Percentiles rank a stretch among this genome's conserved stretches.
Evolutionary conservation across 2,797 vertebrate genomes (phyloP).

Genomic region (Epinephelus awoara): DNA sequence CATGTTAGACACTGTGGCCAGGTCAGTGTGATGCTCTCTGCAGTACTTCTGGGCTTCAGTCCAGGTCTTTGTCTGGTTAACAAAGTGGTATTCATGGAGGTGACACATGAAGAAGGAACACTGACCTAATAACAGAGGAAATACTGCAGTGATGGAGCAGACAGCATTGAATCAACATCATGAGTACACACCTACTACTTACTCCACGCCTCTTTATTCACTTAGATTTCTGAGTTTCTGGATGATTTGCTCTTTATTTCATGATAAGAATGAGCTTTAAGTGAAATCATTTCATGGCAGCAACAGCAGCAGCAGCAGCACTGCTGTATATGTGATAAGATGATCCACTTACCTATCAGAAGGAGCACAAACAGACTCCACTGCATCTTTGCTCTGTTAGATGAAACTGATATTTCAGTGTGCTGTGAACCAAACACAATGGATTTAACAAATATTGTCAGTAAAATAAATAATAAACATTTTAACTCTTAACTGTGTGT

Average conservation of each 20-base stretch:
- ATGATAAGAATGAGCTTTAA: too few relatives aligned
- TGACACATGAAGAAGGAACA: not conserved
- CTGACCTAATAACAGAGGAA: constrained; percentile 26
- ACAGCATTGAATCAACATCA: not conserved
- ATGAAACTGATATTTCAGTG: not conserved
- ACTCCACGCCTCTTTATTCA: too few relatives aligned
- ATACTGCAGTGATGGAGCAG: not conserved
- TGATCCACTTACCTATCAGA: constrained; percentile 49
- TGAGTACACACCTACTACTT: too few relatives aligned
- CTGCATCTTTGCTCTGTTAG: constrained; percentile 42
- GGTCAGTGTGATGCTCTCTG: not conserved
- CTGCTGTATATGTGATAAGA: too few relatives aligned
- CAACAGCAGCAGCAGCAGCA: too few relatives aligned
- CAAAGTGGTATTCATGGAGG: constrained; percentile 6
- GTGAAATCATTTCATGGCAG: too few relatives aligned
- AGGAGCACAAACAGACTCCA: constrained; percentile 34
- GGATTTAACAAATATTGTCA: too few relatives aligned
- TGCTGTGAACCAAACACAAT: not conserved
- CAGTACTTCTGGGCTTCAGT: constrained; percentile 11
- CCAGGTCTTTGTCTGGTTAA: not conserved
- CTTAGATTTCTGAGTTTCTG: too few relatives aligned
- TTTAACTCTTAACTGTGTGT: too few relatives aligned
- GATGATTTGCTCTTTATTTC: too few relatives aligned
- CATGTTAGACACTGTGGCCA: constrained; percentile 51
- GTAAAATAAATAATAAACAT: too few relatives aligned